These are phyloP conservation scores for Cryptus armator DNA, from an alignment of 2,888 invertebrate genomes.

Conservation along the genomic window DNA sequence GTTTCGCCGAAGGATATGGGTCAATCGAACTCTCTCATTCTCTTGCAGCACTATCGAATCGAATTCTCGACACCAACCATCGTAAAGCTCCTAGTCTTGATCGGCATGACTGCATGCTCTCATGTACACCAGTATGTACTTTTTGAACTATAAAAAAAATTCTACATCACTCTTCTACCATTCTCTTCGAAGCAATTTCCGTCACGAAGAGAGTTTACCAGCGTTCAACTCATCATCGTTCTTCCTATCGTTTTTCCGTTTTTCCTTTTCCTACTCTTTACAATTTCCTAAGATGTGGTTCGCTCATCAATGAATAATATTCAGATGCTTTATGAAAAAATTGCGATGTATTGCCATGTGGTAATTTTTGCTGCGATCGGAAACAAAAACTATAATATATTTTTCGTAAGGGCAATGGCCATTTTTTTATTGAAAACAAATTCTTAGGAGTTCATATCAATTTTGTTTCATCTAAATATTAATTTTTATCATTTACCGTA, in stretches of 20 bases:
- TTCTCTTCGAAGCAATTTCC: conserved; percentile 62
- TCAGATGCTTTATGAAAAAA: background rate
- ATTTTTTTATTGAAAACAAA: no score
- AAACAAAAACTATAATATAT: no score
- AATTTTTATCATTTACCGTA: no score
- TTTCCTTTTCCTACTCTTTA: background rate
- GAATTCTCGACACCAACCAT: conserved; percentile 41
- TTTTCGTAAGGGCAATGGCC: no score
- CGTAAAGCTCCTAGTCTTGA: conserved; percentile 51
- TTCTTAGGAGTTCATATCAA: no score
- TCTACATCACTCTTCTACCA: conserved; percentile 35
- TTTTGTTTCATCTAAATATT: no score
- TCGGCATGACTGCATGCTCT: conserved; percentile 12
- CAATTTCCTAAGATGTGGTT: background rate
- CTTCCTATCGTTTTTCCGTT: background rate
- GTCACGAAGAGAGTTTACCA: conserved; percentile 49
- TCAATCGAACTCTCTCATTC: conserved; percentile 51
- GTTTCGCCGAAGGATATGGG: conserved; percentile 59
- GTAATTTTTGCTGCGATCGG: no score
- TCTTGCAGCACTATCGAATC: conserved; percentile 35
- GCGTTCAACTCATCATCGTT: conserved; percentile 15
- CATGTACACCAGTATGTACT: conserved; percentile 15
- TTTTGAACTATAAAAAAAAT: conserved; percentile 25
- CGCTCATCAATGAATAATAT: background rate
- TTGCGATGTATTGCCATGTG: background rate